These are phyloP conservation scores for Amiota mariae DNA, from an alignment of 2,888 invertebrate species.

Conservation along the genomic window DNA sequence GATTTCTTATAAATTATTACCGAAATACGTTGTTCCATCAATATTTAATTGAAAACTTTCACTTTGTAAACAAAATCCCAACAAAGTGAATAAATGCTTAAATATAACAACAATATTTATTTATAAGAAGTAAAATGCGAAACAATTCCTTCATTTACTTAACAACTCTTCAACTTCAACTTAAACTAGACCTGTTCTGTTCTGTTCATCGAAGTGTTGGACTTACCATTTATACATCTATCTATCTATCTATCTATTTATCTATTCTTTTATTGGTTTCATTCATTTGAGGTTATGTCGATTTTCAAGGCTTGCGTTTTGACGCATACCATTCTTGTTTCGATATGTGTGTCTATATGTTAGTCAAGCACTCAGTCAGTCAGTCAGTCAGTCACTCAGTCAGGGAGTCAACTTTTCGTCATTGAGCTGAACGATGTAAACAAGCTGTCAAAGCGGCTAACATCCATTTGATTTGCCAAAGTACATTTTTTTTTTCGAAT, in stretches of 20 bases:
- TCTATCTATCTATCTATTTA: no score
- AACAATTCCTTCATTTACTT: no score
- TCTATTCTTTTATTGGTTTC: background rate
- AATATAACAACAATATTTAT: no score
- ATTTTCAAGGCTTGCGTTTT: conserved; percentile 1
- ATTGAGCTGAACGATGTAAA: conserved; percentile 35
- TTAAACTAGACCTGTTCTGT: no score
- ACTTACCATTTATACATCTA: no score
- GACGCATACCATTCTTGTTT: background rate
- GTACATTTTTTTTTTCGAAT: conserved; percentile 31
- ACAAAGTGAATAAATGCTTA: background rate
- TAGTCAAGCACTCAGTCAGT: conserved; percentile 2
- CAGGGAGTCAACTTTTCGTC: background rate
- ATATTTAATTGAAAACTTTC: conserved; percentile 17
- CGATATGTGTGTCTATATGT: background rate
- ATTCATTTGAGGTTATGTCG: conserved; percentile 12
- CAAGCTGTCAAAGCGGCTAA: conserved; percentile 59
- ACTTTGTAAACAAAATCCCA: background rate
- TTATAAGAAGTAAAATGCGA: no score
- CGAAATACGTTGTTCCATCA: background rate
- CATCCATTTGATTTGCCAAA: conserved; percentile 57
- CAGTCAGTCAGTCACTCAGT: background rate
- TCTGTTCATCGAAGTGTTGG: no score
- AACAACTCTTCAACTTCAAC: no score
- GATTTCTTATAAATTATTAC: conserved; percentile 5